Evolutionary conservation across 2,888 invertebrate genomes (phyloP), one percentile per base, ranked within the genome.

Genomic region (Isoperla grammatica): DNA sequence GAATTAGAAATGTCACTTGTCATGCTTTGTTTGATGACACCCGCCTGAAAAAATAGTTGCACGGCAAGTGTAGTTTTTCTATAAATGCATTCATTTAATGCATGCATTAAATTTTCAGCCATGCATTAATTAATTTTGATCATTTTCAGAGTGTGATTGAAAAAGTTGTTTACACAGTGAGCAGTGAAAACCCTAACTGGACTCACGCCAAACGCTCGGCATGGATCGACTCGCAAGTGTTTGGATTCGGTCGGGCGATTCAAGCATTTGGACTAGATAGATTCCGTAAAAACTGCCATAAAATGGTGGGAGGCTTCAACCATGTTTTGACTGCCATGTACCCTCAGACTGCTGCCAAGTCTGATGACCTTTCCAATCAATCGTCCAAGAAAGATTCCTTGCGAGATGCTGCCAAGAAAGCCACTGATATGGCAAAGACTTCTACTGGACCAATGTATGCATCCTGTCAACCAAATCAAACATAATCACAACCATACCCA

Each of bases 211-310:
- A 83, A 23, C 81, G 95, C 59, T 85, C 88, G 1, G 95, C 94
- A 0, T 94, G 93, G 87, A 87, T 96, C 62, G 89, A 90, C 71
- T 95, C 95, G 1, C 87, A 88, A 70, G 85, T 95, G 53, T 87
- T 85, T 74, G 95, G 95, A 29, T 89, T 95, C 72, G 87, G 91
- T 37, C 78, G 88, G 59, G 88, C 95, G 5, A 91, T 96, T 66
- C 86, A 93, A 65, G 88, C 89, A 5, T 95, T 95, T 75, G 95
- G 94, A 1, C 78, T 90, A 65, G 94, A 95, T 63, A 80, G 95
- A 63, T 95, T 94, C 75, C 87, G 87, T 71, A 89, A 90, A 71
- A 95, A 95, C 72, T 88, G 89, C 68, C 73, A 75, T 35, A 88
- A 92, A 76, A 90, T 94, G 78, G 85, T 87, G 49, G 79, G 79